Evolutionary conservation across 2,113 vertebrate genomes (phyloP).

Genomic region (Triplophysa tibetana): DNA sequence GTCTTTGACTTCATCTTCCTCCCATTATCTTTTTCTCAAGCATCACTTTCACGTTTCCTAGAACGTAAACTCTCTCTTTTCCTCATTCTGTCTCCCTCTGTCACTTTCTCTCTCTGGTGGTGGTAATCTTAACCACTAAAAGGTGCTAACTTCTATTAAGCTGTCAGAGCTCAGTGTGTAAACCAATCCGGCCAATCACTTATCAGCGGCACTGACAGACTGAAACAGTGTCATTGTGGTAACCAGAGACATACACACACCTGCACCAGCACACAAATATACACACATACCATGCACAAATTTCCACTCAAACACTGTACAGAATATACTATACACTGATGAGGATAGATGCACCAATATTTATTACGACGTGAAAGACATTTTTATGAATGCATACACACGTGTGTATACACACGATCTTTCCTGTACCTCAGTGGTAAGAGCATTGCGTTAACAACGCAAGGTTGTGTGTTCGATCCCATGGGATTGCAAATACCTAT

Average conservation of each 20-base stretch:
- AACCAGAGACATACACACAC: constrained; percentile 60
- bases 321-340: neutral
- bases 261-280: constrained; percentile 3
- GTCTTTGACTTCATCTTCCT: constrained; percentile 19
- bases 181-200: constrained; percentile 72
- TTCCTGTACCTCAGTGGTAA: too few species aligned
- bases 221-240: constrained; percentile 60
- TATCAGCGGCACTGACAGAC: constrained; percentile 68
- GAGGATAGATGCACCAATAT: neutral
- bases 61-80: neutral
- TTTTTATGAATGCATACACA: too few species aligned
- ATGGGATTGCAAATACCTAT: too few species aligned
- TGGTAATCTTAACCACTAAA: constrained; percentile 70
- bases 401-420: too few species aligned
- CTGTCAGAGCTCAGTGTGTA: constrained; percentile 61
- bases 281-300: neutral
- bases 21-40: neutral
- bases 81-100: constrained; percentile 27
- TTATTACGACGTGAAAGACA: neutral
- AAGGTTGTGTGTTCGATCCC: too few species aligned
- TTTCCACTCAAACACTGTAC: neutral
- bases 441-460: too few species aligned
- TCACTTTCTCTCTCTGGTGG: constrained; percentile 44
- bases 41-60: constrained; percentile 32
- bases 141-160: constrained; percentile 67